Percentiles rank a stretch among this genome's conserved stretches.
Conservation (phyloP, 2,797 vertebrate genomes). For the Clarias pachynema region DNA sequence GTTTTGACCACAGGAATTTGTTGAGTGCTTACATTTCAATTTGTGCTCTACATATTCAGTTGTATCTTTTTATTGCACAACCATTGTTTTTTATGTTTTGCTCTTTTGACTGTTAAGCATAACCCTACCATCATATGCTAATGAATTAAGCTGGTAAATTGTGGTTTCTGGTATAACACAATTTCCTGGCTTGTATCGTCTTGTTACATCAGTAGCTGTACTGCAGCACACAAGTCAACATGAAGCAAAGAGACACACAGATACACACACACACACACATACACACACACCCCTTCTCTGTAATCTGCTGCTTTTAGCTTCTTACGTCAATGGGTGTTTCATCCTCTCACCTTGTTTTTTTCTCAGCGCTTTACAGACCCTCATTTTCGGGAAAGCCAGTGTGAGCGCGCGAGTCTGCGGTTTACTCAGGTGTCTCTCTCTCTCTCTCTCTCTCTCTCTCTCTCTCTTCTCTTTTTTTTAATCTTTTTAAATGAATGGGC, state of each 20-base stretch:
- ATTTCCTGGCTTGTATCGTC: conserved; percentile 43
- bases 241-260: conserved; percentile 21
- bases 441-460: conserved; percentile 60
- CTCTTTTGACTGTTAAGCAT: conserved; percentile 3
- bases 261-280: background rate
- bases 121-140: conserved; percentile 9
- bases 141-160: conserved; percentile 35
- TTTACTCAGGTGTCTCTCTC: conserved; percentile 79
- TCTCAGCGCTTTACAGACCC: conserved; percentile 71
- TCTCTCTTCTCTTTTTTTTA: conserved; percentile 61
- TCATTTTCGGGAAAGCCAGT: conserved; percentile 80
- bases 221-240: conserved; percentile 62
- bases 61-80: background rate
- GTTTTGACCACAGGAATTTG: background rate
- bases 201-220: conserved; percentile 59
- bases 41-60: background rate
- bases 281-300: conserved; percentile 30
- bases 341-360: conserved; percentile 64
- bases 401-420: conserved; percentile 68
- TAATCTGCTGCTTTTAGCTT: conserved; percentile 46
- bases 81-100: background rate
- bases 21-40: background rate
- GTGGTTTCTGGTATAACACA: conserved; percentile 46
- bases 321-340: conserved; percentile 73
- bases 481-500: conserved; percentile 79